These are phyloP conservation scores for Cyanoliseus patagonus DNA, from an alignment of 2,113 vertebrate species.

Conservation along the genomic window DNA sequence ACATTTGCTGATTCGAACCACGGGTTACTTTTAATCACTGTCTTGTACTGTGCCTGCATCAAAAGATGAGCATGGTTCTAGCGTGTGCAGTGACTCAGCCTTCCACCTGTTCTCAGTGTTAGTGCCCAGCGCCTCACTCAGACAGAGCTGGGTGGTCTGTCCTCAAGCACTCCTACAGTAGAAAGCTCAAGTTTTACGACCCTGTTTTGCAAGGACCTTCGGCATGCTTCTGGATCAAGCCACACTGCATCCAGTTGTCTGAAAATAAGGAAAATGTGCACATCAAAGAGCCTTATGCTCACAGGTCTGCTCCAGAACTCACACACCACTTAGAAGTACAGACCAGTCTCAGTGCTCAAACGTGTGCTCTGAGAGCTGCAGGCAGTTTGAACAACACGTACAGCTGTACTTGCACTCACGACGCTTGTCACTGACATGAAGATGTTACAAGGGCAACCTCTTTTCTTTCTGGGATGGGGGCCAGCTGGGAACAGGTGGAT, in stretches of 20 bases:
- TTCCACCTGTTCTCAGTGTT: rapidly evolving
- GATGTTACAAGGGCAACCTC: rapidly evolving
- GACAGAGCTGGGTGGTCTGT: not conserved
- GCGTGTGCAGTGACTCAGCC: not conserved
- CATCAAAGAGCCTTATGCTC: not conserved
- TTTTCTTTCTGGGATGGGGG: not conserved
- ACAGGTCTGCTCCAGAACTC: not conserved
- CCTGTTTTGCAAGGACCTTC: not conserved
- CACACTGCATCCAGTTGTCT: too few species aligned
- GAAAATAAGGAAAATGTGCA: not conserved
- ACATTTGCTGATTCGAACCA: not conserved
- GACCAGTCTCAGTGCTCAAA: rapidly evolving
- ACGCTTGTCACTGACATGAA: too few species aligned
- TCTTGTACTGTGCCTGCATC: not conserved
- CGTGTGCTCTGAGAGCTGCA: rapidly evolving
- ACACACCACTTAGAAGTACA: rapidly evolving
- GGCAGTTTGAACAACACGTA: rapidly evolving
- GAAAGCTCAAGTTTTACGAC: not conserved
- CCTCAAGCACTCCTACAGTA: rapidly evolving
- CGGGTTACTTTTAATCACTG: not conserved
- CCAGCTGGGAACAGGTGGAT: not conserved
- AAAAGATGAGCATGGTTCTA: not conserved
- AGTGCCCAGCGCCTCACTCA: rapidly evolving
- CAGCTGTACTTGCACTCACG: rapidly evolving
- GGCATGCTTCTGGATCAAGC: not conserved